A percentile compares a stretch with the other conserved stretches of the same genome.
Conservation (phyloP, 2,888 invertebrate genomes). For the Hirtodrosophila confusa region DNA sequence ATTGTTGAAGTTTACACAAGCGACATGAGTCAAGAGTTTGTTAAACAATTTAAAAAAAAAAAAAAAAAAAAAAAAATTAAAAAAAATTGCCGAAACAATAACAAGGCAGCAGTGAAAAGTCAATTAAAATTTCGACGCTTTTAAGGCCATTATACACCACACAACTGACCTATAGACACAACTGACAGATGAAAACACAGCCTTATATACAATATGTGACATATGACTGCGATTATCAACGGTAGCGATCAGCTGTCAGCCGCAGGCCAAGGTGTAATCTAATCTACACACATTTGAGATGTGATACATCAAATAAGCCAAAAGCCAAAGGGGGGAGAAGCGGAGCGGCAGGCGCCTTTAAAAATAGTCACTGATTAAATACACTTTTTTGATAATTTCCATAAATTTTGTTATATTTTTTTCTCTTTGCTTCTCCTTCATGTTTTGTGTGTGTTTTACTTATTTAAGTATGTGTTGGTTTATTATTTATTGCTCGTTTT, state of each 20-base stretch:
- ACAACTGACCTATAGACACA: slow-evolving; percentile 55
- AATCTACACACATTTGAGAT: slow-evolving; percentile 48
- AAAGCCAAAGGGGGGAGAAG: background rate
- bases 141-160: slow-evolving; percentile 12
- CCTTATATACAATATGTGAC: slow-evolving; percentile 22
- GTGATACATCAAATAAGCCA: slow-evolving; percentile 51
- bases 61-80: slow-evolving; percentile 10
- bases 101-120: slow-evolving; percentile 28
- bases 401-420: slow-evolving; percentile 8
- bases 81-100: slow-evolving; percentile 8
- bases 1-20: slow-evolving; percentile 29
- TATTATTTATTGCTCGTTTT: slow-evolving; percentile 18
- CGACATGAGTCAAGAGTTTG: slow-evolving; percentile 33
- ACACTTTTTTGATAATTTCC: slow-evolving; percentile 8
- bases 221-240: slow-evolving; percentile 55
- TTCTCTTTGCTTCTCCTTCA: slow-evolving; percentile 8
- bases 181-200: background rate
- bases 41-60: slow-evolving; percentile 12
- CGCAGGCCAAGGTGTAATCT: slow-evolving; percentile 63
- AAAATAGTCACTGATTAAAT: slow-evolving; percentile 24
- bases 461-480: too few species aligned
- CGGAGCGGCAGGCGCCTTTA: background rate
- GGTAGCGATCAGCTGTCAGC: slow-evolving; percentile 50
- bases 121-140: slow-evolving; percentile 35
- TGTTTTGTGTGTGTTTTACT: slow-evolving; percentile 14